phyloP scores from a whole-genome alignment of 2,797 vertebrate genomes.

The Platalea minor region DNA sequence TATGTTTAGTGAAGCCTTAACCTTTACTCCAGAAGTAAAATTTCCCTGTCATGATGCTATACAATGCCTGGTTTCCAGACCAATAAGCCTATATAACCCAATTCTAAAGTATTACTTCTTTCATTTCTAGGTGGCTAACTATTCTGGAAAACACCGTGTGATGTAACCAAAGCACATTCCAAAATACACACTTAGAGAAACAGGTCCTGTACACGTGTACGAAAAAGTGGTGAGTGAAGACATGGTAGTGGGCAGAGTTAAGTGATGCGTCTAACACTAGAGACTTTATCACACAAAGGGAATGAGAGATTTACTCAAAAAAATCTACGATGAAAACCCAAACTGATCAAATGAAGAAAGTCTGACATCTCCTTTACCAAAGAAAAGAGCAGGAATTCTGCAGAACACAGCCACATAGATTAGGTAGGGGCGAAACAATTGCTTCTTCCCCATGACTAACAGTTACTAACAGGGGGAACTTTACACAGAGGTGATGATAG shows the following conservation, averaged over 20 bases:
- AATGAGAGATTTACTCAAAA: neutral
- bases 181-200: neutral
- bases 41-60: neutral
- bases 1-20: neutral
- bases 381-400: neutral
- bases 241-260: neutral
- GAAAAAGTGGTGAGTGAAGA: neutral
- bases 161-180: neutral
- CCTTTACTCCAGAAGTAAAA: constrained; percentile 3
- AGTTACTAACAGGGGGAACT: neutral
- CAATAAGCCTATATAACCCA: neutral
- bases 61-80: neutral
- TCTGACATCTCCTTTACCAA: neutral
- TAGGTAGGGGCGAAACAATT: neutral
- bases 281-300: neutral
- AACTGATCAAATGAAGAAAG: neutral
- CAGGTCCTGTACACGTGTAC: neutral
- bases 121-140: neutral
- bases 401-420: neutral
- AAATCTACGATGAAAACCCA: neutral
- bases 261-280: neutral
- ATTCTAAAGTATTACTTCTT: neutral
- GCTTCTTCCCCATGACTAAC: neutral
- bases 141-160: neutral
- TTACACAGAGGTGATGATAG: neutral